Percentiles rank a stretch among this genome's conserved stretches.
Conservation (phyloP, 2,797 vertebrate genomes). For the Natrix natrix region DNA sequence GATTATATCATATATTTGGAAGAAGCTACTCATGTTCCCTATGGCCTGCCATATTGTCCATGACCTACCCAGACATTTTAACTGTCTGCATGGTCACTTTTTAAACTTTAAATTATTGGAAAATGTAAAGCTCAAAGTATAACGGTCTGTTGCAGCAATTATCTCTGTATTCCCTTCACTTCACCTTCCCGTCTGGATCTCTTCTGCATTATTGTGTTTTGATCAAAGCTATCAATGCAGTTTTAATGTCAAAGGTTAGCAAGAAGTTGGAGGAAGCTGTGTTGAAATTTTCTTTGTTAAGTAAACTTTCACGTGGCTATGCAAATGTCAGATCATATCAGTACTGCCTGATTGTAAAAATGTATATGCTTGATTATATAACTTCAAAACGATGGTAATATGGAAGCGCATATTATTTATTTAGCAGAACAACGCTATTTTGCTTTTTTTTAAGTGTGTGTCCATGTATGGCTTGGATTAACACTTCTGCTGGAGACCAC, state of each 20-base stretch:
- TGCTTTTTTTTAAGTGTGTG: not conserved
- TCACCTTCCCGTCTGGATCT: not conserved
- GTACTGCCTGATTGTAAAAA: not conserved
- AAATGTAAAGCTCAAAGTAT: not conserved
- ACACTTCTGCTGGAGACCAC: not conserved
- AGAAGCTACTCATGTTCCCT: not conserved
- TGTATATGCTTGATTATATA: not conserved
- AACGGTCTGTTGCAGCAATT: not conserved
- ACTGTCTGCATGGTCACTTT: not conserved
- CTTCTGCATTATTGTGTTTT: not conserved
- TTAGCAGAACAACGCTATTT: not conserved
- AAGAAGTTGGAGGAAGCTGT: not conserved
- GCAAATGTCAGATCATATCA: not conserved
- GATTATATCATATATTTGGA: not conserved
- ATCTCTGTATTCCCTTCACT: not conserved
- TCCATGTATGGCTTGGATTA: not conserved
- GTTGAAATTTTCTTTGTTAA: not conserved
- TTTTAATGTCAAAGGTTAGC: not conserved
- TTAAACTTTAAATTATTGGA: not conserved
- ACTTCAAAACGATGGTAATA: not conserved
- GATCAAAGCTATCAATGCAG: not conserved
- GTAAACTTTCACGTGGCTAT: not conserved
- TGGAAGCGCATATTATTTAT: not conserved
- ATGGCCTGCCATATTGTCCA: not conserved
- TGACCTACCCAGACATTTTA: not conserved